These are phyloP conservation scores for Shargacucullia verbasci DNA, from an alignment of 2,888 invertebrate species.

Conservation along the genomic window DNA sequence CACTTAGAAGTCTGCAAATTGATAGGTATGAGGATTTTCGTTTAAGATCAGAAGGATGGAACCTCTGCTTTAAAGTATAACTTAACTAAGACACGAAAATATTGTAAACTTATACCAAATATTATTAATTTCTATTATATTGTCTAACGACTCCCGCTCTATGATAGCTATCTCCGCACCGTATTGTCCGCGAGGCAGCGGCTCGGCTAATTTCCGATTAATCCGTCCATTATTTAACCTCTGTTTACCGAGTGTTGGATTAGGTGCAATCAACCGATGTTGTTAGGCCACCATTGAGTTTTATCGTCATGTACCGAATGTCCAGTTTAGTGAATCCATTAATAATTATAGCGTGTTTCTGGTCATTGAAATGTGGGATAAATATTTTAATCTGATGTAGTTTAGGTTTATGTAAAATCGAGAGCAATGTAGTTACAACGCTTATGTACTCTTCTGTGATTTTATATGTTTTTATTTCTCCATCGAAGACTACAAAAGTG, in stretches of 20 bases:
- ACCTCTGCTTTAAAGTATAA: too few relatives aligned
- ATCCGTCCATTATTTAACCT: constrained; percentile 61
- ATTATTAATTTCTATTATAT: too few relatives aligned
- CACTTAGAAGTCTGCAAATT: too few relatives aligned
- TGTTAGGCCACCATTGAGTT: constrained; percentile 39
- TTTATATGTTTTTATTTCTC: too few relatives aligned
- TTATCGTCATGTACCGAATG: constrained; percentile 35
- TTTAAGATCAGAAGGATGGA: too few relatives aligned
- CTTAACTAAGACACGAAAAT: too few relatives aligned
- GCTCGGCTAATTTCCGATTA: constrained; percentile 61
- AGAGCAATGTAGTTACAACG: too few relatives aligned
- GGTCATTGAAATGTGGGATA: constrained; percentile 39
- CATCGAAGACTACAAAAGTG: too few relatives aligned
- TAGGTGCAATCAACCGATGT: constrained; percentile 52
- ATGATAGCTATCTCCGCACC: constrained; percentile 49
- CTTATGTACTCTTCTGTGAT: too few relatives aligned
- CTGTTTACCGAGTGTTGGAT: constrained; percentile 49
- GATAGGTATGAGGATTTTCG: too few relatives aligned
- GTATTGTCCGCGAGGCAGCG: constrained; percentile 53
- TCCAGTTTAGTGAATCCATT: constrained; percentile 48
- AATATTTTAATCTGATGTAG: constrained; percentile 19
- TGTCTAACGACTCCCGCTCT: constrained; percentile 27
- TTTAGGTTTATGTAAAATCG: background rate
- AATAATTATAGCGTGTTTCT: constrained; percentile 20
- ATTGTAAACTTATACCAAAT: too few relatives aligned